Conservation (phyloP, 2,888 invertebrate species). For the Chalcosyrphus nemorum region DNA sequence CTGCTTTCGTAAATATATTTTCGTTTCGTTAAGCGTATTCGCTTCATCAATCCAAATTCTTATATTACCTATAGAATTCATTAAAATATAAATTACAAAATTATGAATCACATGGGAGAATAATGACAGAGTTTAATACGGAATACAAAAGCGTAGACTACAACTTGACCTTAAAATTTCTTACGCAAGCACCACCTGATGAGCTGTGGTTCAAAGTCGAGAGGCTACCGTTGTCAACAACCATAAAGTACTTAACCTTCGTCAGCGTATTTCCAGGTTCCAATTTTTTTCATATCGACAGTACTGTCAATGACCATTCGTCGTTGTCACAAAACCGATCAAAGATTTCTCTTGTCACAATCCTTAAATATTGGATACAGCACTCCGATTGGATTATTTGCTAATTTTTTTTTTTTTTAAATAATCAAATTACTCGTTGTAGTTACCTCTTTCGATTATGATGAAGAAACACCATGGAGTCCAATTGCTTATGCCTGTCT, state of each 20-base stretch:
- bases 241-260: constrained; percentile 43
- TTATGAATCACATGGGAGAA: no score
- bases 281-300: not conserved
- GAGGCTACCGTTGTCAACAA: no score
- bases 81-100: no score
- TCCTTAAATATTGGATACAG: constrained; percentile 41
- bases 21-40: no score
- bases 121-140: no score
- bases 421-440: constrained; percentile 29
- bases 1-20: no score
- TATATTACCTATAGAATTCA: no score
- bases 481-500: constrained; percentile 9
- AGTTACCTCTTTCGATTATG: not conserved
- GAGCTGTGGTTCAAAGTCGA: no score
- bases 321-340: constrained; percentile 39
- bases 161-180: no score
- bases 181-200: no score
- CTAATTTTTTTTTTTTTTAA: not conserved
- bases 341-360: constrained; percentile 57
- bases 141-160: no score
- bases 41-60: no score
- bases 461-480: constrained; percentile 15
- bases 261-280: constrained; percentile 13
- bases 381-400: constrained; percentile 42
- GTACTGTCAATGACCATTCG: not conserved